Evolutionary conservation across 2,113 vertebrate genomes (phyloP), one percentile per base, ranked within the genome.

Genomic region (Motacilla alba): DNA sequence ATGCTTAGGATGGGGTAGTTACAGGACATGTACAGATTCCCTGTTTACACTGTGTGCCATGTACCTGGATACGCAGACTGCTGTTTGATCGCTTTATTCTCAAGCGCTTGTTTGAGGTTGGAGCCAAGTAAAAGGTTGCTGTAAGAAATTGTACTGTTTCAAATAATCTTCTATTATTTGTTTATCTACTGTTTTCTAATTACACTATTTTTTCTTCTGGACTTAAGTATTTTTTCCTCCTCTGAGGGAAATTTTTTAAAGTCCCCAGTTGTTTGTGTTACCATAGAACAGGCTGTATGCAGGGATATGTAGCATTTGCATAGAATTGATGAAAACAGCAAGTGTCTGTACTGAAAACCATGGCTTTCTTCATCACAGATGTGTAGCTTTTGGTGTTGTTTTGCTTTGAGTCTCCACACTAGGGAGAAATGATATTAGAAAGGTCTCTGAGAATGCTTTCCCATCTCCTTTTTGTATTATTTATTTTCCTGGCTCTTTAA

Each of bases 31-130:
- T 72, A 2, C 31, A 55, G 53, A 72, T 37, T 50, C 26, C 39
- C 39, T 75, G 0, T 68, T 90, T 78, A 21, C 3, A 1, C 41
- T 2, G 0, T 4, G 11, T 82, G 50, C 79, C 49, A 1, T 10
- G 17, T 72, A 28, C 44, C 8, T 6, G 6, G 31, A 46, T 55
- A 44, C 27, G 33, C 9, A 24, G 2, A 6, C 19, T 26, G 17
- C 30, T 59, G 10, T 67, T 76, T n/a, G 37, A 50, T 37, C 11
- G 13, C 55, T 88, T 75, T 79, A 49, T 85, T 90, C 44, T 76
- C 15, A 55, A 86, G 52, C 20, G 44, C 15, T 67, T 58, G 11
- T 53, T 86, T 81, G 55, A 73, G 43, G 11, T 27, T 93, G 69
- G 50, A 84, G 69, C n/a, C 52, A 60, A 58, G 41, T n/a, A 37